These are phyloP conservation scores for Pararge aegeria DNA, from an alignment of 1,140 invertebrate species.

Conservation along the genomic window DNA sequence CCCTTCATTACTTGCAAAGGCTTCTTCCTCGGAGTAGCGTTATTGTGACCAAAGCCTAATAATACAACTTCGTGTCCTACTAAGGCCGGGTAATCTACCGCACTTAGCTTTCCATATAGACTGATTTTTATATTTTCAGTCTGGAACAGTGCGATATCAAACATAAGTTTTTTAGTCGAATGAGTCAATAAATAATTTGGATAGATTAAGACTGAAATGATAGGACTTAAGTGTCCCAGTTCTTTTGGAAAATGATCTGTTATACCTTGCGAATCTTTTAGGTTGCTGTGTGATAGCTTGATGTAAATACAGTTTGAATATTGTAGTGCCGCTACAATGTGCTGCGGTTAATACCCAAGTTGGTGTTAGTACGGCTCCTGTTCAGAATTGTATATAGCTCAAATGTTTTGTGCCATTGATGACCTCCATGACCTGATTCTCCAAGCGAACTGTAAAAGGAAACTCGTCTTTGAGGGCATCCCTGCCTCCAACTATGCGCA, in stretches of 20 bases:
- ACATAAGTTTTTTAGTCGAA: neutral
- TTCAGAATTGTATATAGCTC: neutral
- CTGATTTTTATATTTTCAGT: slow-evolving; percentile 4
- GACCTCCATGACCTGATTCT: neutral
- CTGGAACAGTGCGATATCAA: neutral
- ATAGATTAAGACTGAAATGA: neutral
- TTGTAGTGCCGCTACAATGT: slow-evolving; percentile 1
- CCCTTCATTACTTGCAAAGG: neutral
- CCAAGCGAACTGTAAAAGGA: slow-evolving; percentile 9
- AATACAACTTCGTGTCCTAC: slow-evolving; percentile 1
- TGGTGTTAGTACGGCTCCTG: neutral
- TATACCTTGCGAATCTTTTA: neutral
- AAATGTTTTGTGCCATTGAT: neutral
- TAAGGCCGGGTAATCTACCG: neutral
- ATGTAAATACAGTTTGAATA: neutral
- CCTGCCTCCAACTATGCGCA: slow-evolving; percentile 5
- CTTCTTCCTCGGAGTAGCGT: neutral
- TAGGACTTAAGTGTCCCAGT: neutral
- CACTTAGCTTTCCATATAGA: slow-evolving; percentile 4
- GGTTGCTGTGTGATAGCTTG: neutral
- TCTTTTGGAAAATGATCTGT: slow-evolving; percentile 9
- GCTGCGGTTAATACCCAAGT: slow-evolving; percentile 12
- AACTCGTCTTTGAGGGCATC: neutral
- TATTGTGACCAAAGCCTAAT: neutral
- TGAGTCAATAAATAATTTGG: neutral